These are phyloP conservation scores for Hesperophylax magnus DNA, from an alignment of 1,140 invertebrate species.

Conservation along the genomic window DNA sequence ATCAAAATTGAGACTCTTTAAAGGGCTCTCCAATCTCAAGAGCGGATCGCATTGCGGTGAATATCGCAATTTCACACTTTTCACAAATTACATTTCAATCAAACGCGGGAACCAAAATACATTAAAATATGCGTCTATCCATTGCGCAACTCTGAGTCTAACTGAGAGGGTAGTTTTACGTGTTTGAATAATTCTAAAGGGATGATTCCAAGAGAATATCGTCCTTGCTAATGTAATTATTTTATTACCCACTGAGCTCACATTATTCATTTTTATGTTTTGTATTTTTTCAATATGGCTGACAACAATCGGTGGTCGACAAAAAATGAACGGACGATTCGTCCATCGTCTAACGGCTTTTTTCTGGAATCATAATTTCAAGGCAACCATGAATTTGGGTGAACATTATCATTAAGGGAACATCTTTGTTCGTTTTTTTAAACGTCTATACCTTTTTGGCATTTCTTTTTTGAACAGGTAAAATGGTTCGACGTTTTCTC, in stretches of 20 bases:
- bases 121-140: conserved; percentile 33
- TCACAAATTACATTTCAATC: conserved; percentile 33
- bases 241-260: conserved; percentile 48
- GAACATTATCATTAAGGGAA: conserved; percentile 58
- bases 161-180: conserved; percentile 19
- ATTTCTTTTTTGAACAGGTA: conserved; percentile 54
- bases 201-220: conserved; percentile 26
- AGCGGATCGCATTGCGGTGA: conserved; percentile 4
- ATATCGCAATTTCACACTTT: conserved; percentile 29
- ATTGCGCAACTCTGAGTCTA: conserved; percentile 2
- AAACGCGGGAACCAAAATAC: neutral
- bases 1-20: neutral
- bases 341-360: conserved; percentile 37
- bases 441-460: conserved; percentile 37
- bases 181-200: conserved; percentile 11
- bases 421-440: conserved; percentile 52
- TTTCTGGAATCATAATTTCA: conserved; percentile 41
- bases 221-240: conserved; percentile 52
- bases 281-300: conserved; percentile 36
- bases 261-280: conserved; percentile 38
- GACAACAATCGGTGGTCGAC: conserved; percentile 41
- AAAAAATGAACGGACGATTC: conserved; percentile 50
- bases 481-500: conserved; percentile 39
- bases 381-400: conserved; percentile 53
- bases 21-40: neutral